Conservation (phyloP, 2,888 invertebrate species). For the Drosophila quinaria region DNA sequence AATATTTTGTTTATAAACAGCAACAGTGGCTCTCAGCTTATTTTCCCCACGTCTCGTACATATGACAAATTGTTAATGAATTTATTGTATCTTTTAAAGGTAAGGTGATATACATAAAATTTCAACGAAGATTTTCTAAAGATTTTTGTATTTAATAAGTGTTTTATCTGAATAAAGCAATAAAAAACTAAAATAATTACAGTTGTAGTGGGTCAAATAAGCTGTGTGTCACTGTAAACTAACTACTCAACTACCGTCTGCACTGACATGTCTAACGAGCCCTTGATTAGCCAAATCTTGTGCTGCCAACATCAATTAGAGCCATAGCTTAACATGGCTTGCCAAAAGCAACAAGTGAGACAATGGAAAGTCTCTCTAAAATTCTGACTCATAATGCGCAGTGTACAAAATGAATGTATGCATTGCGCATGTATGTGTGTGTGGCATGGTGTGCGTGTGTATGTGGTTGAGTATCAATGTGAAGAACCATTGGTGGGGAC, state of each 20-base stretch:
- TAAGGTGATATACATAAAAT: too few relatives aligned
- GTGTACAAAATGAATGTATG: slow-evolving; percentile 29
- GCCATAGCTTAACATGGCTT: background rate
- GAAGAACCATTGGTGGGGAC: slow-evolving; percentile 27
- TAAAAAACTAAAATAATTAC: too few relatives aligned
- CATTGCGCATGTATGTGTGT: background rate
- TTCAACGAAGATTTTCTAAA: too few relatives aligned
- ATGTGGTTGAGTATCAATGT: slow-evolving; percentile 32
- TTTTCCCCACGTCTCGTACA: too few relatives aligned
- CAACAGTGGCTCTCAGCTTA: too few relatives aligned
- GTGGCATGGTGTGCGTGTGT: slow-evolving; percentile 7
- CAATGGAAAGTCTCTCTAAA: slow-evolving; percentile 36
- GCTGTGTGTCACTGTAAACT: background rate
- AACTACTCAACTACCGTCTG: background rate
- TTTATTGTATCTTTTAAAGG: too few relatives aligned
- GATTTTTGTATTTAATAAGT: too few relatives aligned
- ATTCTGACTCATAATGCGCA: slow-evolving; percentile 39
- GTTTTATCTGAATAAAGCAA: too few relatives aligned
- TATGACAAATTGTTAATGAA: too few relatives aligned
- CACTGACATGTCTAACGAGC: slow-evolving; percentile 19
- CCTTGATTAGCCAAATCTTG: slow-evolving; percentile 56
- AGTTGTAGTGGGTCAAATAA: too few relatives aligned
- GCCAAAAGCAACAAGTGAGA: slow-evolving; percentile 58
- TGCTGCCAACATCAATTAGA: slow-evolving; percentile 54
- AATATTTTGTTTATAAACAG: background rate